Percentiles rank a stretch among this genome's conserved stretches.
Conservation (phyloP, 2,113 vertebrate species). For the Cryptotis parvus region DNA sequence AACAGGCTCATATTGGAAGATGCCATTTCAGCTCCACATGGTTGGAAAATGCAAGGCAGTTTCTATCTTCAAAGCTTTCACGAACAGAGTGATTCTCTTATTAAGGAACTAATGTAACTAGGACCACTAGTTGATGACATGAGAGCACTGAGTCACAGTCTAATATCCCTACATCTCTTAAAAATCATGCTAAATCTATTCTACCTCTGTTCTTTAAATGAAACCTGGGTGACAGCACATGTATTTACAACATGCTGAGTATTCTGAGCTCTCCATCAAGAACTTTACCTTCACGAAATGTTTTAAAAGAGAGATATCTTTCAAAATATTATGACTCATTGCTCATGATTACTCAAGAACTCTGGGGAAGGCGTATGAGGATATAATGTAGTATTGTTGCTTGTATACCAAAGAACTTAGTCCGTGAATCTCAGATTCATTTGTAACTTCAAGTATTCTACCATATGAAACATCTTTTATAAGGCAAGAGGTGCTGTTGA, state of each 20-base stretch:
- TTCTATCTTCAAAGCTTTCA: not conserved
- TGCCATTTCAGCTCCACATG: not conserved
- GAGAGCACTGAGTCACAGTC: not conserved
- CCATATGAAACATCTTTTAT: not conserved
- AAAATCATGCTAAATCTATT: not conserved
- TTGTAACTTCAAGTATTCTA: not conserved
- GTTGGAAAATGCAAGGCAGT: not conserved
- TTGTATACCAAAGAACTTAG: not conserved
- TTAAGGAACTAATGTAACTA: not conserved
- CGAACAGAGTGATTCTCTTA: not conserved
- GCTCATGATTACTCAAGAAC: not conserved
- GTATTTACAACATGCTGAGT: not conserved
- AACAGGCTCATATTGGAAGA: not conserved
- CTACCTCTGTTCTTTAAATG: not conserved
- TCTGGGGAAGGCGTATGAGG: not conserved
- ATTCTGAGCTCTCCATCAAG: not conserved
- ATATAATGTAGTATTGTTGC: not conserved
- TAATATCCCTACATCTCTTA: not conserved
- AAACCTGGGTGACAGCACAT: not conserved
- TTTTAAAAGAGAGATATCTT: too few relatives aligned
- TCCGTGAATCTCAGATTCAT: not conserved
- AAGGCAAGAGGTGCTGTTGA: not conserved
- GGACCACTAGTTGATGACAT: not conserved
- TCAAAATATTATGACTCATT: not conserved
- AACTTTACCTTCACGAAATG: too few relatives aligned